Conservation (phyloP, 2,797 vertebrate species). For the Molossus alvarezi region DNA sequence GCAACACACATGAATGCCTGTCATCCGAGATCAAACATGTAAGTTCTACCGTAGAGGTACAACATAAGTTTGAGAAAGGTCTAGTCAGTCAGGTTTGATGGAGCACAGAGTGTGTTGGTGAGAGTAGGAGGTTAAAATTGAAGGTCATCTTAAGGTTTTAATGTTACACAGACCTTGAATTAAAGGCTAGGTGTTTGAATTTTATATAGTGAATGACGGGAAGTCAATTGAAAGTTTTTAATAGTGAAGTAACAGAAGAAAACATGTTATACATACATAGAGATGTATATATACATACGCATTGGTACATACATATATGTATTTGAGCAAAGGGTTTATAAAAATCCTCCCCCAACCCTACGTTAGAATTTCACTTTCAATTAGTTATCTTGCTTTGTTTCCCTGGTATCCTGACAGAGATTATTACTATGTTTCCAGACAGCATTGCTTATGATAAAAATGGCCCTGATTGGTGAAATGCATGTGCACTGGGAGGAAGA, state of each 20-base stretch:
- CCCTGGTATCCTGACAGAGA: conserved; percentile 21
- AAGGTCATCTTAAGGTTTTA: background rate
- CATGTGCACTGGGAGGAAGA: background rate
- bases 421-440: background rate
- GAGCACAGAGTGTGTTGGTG: background rate
- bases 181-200: background rate
- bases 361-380: background rate
- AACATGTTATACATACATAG: background rate
- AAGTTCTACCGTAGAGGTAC: background rate
- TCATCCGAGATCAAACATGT: background rate
- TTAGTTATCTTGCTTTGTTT: conserved; percentile 24
- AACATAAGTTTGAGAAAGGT: background rate
- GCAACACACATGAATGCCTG: background rate
- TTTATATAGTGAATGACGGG: background rate
- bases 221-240: conserved; percentile 42
- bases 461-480: background rate
- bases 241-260: background rate
- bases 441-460: conserved; percentile 10
- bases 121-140: background rate
- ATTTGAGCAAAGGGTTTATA: background rate
- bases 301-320: background rate
- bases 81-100: background rate
- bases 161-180: background rate
- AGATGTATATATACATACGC: background rate
- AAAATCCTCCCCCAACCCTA: background rate